Evolutionary conservation across 2,888 invertebrate genomes (phyloP).

Genomic region (Brenthis ino): DNA sequence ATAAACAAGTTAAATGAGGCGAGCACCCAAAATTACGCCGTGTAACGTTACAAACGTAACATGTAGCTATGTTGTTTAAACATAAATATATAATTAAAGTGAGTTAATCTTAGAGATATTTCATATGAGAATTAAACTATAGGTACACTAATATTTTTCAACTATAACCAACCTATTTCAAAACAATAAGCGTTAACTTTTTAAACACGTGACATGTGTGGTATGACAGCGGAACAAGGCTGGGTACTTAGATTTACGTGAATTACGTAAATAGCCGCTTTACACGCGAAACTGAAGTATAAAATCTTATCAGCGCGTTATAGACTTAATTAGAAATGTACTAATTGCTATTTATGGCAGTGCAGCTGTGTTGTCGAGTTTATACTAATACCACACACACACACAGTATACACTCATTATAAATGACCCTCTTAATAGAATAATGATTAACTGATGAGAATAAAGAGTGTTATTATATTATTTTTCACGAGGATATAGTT

Average conservation of each 20-base stretch:
- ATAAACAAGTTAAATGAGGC: conserved; percentile 67
- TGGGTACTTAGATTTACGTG: conserved; percentile 52
- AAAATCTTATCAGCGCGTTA: conserved; percentile 71
- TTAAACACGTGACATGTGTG: conserved; percentile 9
- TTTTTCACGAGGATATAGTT: no score
- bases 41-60: conserved; percentile 48
- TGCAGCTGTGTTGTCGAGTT: conserved; percentile 52
- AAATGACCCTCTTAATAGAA: conserved; percentile 9
- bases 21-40: conserved; percentile 58
- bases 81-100: conserved; percentile 38
- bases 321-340: conserved; percentile 65
- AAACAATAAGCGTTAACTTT: background rate
- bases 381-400: conserved; percentile 22
- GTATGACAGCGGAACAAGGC: conserved; percentile 36
- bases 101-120: background rate
- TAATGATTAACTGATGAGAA: background rate
- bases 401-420: background rate
- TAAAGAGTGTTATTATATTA: background rate
- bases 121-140: background rate
- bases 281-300: conserved; percentile 62
- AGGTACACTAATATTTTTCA: no score
- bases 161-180: background rate
- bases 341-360: conserved; percentile 66
- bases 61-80: conserved; percentile 34
- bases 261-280: conserved; percentile 50